Base-by-base conservation (phyloP, 2,888 invertebrate genomes). In the Seira ritae region DNA sequence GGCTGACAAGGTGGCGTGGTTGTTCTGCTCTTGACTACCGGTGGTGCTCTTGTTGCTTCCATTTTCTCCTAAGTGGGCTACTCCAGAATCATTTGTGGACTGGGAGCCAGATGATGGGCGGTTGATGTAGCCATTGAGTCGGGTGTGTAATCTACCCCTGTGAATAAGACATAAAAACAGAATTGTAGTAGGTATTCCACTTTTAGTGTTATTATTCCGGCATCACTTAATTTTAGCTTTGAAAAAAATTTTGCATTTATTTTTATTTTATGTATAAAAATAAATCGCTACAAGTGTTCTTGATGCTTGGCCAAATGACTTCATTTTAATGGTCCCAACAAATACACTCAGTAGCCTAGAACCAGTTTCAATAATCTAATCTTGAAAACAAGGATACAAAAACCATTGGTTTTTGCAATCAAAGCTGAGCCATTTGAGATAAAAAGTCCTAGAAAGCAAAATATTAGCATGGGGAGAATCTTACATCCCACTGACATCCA, bases 61-160 rank as follows among this genome's bases (percentile, higher is more conserved):
- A 86, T 89, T 87, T 85, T 89, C 90, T 74, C 89, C 85, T 10
- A 89, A 83, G 46, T 89, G 84, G 8, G 89, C 89, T 37, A 90
- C 86, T 65, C 90, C 90, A 2, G 90, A 90, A 85, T 90, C 90
- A 77, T 89, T 90, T 23, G 85, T 85, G 42, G 90, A 90, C 60
- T 89, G 89, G 31, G 88, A 88, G 19, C 90, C 90, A 62, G 89
- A 89, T 23, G 89, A 89, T 8, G 89, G 85, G 8, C 89, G 84
- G 12, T 81, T 84, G 62, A 80, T 22, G 23, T 68, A 79, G 20
- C 82, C 80, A 70, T 77, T 84, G 42, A 84, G 67, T 20, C 82
- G 81, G 46, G 82, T 84, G 37, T 84, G 84, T n/a, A 86, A 60
- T 80, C 86, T 73, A 17, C 82, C 79, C 19, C 85, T 86, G 73